Conservation (phyloP, 2,113 vertebrate species). For the Oceanodroma tethys region DNA sequence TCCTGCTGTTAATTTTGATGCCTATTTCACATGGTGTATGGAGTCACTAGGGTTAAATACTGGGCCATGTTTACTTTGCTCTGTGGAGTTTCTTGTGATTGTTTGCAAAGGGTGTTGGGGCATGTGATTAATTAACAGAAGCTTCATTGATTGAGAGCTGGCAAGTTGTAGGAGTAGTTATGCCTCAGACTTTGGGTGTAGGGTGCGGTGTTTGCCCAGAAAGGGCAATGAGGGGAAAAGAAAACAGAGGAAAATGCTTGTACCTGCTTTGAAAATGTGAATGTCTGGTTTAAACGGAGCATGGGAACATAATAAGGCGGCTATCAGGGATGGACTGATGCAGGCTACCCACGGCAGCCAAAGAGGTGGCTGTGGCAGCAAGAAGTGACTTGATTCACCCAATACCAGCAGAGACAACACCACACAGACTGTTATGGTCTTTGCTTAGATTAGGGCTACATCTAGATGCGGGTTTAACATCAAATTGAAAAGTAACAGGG, state of each 20-base stretch:
- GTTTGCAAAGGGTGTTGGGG: neutral
- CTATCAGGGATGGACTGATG: neutral
- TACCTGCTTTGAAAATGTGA: neutral
- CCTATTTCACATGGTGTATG: neutral
- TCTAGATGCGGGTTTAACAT: neutral
- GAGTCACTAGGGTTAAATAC: neutral
- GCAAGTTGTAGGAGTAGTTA: neutral
- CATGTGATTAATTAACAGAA: neutral
- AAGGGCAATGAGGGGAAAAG: neutral
- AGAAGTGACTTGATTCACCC: neutral
- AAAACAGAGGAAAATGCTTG: neutral
- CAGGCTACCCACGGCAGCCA: neutral
- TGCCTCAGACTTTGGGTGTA: neutral
- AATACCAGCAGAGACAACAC: neutral
- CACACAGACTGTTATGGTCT: neutral
- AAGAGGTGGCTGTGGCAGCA: neutral
- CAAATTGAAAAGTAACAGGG: neutral
- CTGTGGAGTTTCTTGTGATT: neutral
- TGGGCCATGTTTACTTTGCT: neutral
- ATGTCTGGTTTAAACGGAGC: neutral
- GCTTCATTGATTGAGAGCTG: neutral
- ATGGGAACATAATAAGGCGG: neutral
- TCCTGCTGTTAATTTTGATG: neutral
- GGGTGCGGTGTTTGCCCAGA: neutral
- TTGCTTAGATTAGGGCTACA: neutral